Evolutionary conservation across 2,797 vertebrate genomes (phyloP).

Genomic region (Borostomias antarcticus): DNA sequence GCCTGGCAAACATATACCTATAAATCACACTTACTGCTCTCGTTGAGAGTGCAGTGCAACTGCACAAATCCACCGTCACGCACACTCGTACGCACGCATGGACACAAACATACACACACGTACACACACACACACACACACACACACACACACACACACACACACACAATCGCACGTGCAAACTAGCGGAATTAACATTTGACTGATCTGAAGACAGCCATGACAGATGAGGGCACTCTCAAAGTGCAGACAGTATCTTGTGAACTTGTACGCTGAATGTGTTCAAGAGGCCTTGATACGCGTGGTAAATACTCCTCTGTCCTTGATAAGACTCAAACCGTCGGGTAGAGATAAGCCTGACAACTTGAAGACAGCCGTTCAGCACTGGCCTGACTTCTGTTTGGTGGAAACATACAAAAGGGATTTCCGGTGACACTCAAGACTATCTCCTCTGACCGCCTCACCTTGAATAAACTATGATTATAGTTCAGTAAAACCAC

Average conservation of each 20-base stretch:
- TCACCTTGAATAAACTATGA: conserved; percentile 50
- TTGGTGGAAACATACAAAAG: no score
- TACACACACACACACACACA: neutral
- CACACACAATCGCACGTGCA: neutral
- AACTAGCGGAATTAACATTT: conserved; percentile 20
- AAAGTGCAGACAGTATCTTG: conserved; percentile 22
- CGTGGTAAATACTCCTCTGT: conserved; percentile 42
- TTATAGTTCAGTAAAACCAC: conserved; percentile 17
- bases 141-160: conserved; percentile 6
- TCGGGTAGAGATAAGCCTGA: conserved; percentile 30
- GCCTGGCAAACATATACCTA: conserved; percentile 26
- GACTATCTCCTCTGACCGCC: conserved; percentile 30
- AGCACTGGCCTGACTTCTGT: no score
- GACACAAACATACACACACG: neutral
- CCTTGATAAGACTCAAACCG: conserved; percentile 44
- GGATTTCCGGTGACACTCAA: conserved; percentile 34
- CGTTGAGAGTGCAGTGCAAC: neutral
- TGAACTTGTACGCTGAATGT: conserved; percentile 44
- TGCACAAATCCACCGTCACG: neutral
- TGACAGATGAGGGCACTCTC: conserved; percentile 30
- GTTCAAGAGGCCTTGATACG: conserved; percentile 40
- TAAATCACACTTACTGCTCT: conserved; percentile 27
- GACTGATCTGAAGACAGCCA: conserved; percentile 39
- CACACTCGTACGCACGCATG: neutral
- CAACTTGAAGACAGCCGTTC: no score